Conservation (phyloP, 2,888 invertebrate species). For the Hoplodrina ambigua region DNA sequence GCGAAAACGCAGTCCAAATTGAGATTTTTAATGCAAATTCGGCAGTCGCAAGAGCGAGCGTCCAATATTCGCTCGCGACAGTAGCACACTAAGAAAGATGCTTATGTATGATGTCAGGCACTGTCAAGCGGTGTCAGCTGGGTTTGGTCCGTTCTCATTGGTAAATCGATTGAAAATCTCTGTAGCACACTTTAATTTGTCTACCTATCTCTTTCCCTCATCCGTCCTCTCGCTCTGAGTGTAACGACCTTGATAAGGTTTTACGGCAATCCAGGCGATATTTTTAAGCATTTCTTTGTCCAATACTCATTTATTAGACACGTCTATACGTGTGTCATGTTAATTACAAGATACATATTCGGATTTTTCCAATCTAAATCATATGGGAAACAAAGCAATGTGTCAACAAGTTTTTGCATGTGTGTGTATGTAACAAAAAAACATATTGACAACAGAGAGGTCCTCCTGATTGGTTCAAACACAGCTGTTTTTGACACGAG, state of each 20-base stretch:
- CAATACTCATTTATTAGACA: slow-evolving; percentile 48
- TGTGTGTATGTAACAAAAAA: slow-evolving; percentile 75
- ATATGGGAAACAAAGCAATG: slow-evolving; percentile 86
- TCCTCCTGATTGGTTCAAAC: slow-evolving; percentile 78
- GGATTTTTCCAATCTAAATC: slow-evolving; percentile 72
- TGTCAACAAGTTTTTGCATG: slow-evolving; percentile 81
- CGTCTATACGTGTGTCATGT: slow-evolving; percentile 22
- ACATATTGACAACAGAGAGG: slow-evolving; percentile 77
- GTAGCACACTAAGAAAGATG: slow-evolving; percentile 79
- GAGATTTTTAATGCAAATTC: slow-evolving; percentile 76
- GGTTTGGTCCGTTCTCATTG: slow-evolving; percentile 83
- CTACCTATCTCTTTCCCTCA: slow-evolving; percentile 71
- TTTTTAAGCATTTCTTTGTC: slow-evolving; percentile 51
- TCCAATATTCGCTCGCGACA: slow-evolving; percentile 74
- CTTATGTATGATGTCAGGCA: not conserved
- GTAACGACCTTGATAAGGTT: slow-evolving; percentile 80
- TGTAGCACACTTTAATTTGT: slow-evolving; percentile 75
- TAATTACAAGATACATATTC: slow-evolving; percentile 44
- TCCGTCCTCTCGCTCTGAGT: slow-evolving; percentile 75
- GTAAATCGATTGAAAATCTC: slow-evolving; percentile 87
- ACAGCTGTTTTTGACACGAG: slow-evolving; percentile 89
- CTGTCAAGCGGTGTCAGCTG: slow-evolving; percentile 82
- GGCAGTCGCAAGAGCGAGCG: slow-evolving; percentile 78
- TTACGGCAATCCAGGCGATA: slow-evolving; percentile 59
- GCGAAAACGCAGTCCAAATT: slow-evolving; percentile 85